Evolutionary conservation across 2,113 vertebrate species (phyloP).

Genomic region (Tupaia chinensis): DNA sequence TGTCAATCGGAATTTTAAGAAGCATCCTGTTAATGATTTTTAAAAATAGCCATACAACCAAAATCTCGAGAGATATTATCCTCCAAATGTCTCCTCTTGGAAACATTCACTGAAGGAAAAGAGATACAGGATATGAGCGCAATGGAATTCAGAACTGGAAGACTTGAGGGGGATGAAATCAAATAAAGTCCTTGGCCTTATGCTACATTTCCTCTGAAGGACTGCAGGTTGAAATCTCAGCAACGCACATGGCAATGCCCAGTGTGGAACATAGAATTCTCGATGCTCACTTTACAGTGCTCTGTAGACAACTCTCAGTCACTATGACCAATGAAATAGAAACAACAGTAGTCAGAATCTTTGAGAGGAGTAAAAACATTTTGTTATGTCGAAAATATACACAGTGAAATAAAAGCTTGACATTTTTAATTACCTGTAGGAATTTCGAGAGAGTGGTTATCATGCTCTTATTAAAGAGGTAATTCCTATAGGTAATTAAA

Average conservation of each 20-base stretch:
- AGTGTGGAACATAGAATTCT: not conserved
- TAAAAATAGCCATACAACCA: conserved; percentile 23
- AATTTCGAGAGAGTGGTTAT: conserved; percentile 45
- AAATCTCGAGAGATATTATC: not conserved
- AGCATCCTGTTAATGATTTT: not conserved
- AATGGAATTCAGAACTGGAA: not conserved
- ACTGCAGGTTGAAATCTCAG: not conserved
- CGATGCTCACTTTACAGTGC: not conserved
- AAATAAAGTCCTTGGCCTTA: not conserved
- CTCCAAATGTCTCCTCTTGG: not conserved
- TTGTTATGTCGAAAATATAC: conserved; percentile 30
- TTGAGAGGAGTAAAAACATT: not conserved
- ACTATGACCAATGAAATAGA: not conserved
- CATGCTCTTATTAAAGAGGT: not conserved
- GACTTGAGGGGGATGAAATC: not conserved
- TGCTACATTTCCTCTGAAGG: not conserved
- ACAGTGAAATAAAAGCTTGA: not conserved
- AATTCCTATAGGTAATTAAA: conserved; percentile 62
- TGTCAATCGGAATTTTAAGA: conserved; percentile 19
- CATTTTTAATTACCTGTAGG: conserved; percentile 59
- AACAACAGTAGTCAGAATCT: not conserved
- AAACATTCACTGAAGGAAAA: not conserved
- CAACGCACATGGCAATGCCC: not conserved
- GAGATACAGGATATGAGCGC: not conserved
- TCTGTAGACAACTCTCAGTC: not conserved